Conservation (phyloP, 2,888 invertebrate genomes). For the Ceriagrion tenellum region DNA sequence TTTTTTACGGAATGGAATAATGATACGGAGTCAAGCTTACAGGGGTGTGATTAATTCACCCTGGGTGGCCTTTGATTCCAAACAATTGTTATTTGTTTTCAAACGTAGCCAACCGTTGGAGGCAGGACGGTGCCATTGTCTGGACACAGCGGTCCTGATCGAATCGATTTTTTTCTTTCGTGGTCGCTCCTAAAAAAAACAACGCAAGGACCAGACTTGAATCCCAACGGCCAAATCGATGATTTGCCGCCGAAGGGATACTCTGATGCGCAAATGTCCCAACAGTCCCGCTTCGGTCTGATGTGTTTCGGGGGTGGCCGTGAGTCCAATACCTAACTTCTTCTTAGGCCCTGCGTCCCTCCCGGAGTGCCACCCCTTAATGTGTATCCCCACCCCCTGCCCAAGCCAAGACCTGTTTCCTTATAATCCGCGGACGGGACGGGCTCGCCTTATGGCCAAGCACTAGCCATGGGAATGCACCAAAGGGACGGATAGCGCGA, state of each 20-base stretch:
- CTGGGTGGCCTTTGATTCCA: neutral
- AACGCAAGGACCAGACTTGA: neutral
- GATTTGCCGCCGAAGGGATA: neutral
- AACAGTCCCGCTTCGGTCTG: neutral
- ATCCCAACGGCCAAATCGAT: conserved; percentile 4
- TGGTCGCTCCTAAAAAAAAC: neutral
- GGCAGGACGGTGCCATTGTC: neutral
- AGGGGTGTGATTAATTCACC: neutral
- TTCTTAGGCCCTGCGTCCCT: neutral
- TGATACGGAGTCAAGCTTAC: neutral
- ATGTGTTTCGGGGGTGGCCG: neutral
- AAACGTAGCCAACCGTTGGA: neutral
- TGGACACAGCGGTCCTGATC: neutral
- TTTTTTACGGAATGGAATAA: too few relatives aligned
- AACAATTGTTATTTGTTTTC: neutral
- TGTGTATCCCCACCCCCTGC: neutral
- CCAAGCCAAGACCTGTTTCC: neutral
- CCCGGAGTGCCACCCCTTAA: too few relatives aligned
- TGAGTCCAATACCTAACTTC: neutral
- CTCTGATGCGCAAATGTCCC: neutral
- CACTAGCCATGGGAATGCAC: conserved; percentile 2
- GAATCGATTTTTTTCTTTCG: neutral
- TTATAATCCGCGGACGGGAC: neutral
- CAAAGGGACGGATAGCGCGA: neutral
- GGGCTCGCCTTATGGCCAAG: neutral